Evolutionary conservation across 2,113 vertebrate species (phyloP).

Genomic region (Notarius lentiginosus): DNA sequence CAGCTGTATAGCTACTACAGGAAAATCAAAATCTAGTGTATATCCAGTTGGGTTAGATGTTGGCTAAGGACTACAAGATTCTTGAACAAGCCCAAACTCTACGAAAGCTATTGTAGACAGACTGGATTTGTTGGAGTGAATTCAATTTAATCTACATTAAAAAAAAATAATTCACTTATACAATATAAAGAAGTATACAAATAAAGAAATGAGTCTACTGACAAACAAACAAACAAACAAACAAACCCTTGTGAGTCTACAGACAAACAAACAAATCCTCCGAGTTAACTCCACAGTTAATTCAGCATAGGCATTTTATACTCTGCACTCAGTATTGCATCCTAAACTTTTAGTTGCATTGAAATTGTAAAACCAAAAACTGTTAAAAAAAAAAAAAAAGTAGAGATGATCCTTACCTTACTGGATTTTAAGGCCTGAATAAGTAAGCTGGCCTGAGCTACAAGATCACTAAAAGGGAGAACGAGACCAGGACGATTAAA

Average conservation of each 20-base stretch:
- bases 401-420: slow-evolving; percentile 66
- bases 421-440: slow-evolving; percentile 76
- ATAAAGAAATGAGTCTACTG: background rate
- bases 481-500: background rate
- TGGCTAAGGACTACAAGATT: background rate
- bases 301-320: background rate
- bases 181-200: background rate
- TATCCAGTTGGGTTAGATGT: background rate
- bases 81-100: background rate
- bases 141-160: background rate
- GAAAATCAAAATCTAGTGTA: background rate
- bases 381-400: background rate
- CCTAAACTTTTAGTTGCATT: background rate
- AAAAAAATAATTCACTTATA: too few species aligned
- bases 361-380: background rate
- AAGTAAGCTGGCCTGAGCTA: slow-evolving; percentile 74
- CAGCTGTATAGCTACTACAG: background rate
- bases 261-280: too few species aligned
- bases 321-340: background rate
- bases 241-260: too few species aligned
- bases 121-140: background rate
- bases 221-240: too few species aligned
- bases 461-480: slow-evolving; percentile 72
- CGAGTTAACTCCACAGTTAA: too few species aligned
- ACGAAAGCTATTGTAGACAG: background rate